Evolutionary conservation across 1,140 invertebrate genomes (phyloP), one percentile per base, ranked within the genome.

Genomic region (Odontomachus brunneus): DNA sequence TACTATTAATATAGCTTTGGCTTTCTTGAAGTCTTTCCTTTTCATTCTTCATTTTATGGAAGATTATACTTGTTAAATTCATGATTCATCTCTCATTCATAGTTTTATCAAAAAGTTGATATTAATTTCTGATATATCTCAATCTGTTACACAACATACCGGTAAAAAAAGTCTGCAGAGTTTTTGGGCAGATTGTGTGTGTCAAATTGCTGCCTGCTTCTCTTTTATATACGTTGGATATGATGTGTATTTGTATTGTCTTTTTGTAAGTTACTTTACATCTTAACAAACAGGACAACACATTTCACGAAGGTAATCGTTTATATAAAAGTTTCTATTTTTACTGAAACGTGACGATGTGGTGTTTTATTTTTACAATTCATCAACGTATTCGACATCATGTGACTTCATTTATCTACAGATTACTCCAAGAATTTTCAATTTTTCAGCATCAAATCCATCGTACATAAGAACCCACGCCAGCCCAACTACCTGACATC

Each of bases 321-420:
- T 76, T 80, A 80, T 48, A 80, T 80, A 80, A 80, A 80, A 38
- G 65, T 80, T 80, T 80, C 75, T 80, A 80, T 80, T 80, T 80
- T 80, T 71, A 80, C 60, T 67, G 51, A 59, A 76, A 80, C 22
- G 24, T 59, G 59, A 78, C 75, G 33, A 78, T 3, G 65, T 66
- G 11, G 49, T 80, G 1, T 55, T 71, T 78, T 71, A 80, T 80
- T 80, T 71, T 24, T 26, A 48, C 12, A 2, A 67, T 33, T 80
- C 7, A 44, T 38, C 49, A 44, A 67, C n/a, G n/a, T n/a, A 53
- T 3, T 78, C 53, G 14, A 67, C 26, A 51, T 63, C 24, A 29
- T 9, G 49, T 19, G 3, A 49, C 7, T 19, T 0, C 17, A 29
- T 74, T 44, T 73, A 57, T 26, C 17, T 19, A 2, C 51, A 71